Conservation (phyloP, 2,888 invertebrate species). For the Lasius fuliginosus region DNA sequence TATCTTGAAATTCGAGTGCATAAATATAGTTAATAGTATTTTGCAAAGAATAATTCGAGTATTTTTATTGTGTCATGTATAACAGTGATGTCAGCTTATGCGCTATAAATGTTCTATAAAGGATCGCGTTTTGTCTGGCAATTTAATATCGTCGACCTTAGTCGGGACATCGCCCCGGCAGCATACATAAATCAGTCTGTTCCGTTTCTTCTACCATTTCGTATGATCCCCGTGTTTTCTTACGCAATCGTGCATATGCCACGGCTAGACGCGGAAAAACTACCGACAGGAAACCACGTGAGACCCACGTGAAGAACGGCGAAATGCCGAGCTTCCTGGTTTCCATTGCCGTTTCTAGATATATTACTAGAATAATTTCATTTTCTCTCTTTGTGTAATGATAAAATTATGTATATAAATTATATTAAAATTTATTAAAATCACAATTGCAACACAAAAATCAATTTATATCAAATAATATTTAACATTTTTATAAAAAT, state of each 20-base stretch:
- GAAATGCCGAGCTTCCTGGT: conserved; percentile 60
- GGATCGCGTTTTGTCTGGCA: conserved; percentile 22
- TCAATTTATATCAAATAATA: neutral
- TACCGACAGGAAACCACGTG: conserved; percentile 83
- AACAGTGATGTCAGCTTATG: conserved; percentile 12
- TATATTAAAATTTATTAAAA: neutral
- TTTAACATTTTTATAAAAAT: neutral
- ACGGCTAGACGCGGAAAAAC: conserved; percentile 84
- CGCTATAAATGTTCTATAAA: conserved; percentile 22
- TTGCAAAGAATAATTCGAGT: neutral
- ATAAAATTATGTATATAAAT: neutral
- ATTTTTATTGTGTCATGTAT: neutral
- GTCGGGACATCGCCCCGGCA: conserved; percentile 78
- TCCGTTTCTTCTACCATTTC: conserved; percentile 79
- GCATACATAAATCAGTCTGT: conserved; percentile 84
- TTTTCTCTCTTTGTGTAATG: neutral
- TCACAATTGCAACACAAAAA: neutral
- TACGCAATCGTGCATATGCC: conserved; percentile 84
- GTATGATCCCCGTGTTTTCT: conserved; percentile 83
- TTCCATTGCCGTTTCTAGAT: conserved; percentile 37
- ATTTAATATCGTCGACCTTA: conserved; percentile 20
- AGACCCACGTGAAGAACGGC: conserved; percentile 80
- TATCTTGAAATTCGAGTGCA: neutral
- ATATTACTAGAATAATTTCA: neutral
- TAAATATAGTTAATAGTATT: conserved; percentile 1